Base-by-base conservation (phyloP, 1,140 invertebrate genomes). In the Zaprionus gabonicus region DNA sequence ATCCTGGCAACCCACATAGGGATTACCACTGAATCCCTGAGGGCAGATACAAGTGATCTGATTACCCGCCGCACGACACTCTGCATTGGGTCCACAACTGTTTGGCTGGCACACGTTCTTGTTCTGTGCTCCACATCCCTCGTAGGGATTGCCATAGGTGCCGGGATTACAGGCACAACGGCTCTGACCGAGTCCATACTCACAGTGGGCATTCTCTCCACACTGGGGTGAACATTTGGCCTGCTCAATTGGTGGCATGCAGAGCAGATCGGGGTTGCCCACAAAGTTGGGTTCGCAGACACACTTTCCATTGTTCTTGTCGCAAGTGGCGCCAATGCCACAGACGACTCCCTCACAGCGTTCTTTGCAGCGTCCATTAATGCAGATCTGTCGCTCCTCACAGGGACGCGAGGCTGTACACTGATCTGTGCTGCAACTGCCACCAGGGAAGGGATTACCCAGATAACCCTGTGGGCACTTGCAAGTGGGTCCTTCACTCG, bases 401-500 rank as follows among this genome's bases (percentile, higher is more conserved):
- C 98, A 98, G 3, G 97, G 96, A 27, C 95, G 94, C 1, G 95
- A 94, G 1, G 95, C 93, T 0, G 96, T 97, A 91, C 97, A 98
- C 41, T 97, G 93, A 92, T 97, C 97, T 38, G 96, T 95, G 36
- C 93, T 93, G 92, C 97, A 98, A 41, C 94, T 94, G 34, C 97
- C 97, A 31, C 97, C 97, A 7, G 97, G 96, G 94, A 98, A 98
- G 20, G 97, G 97, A 93, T 98, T 98, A 2, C 97, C 97, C 46
- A 96, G 95, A 87, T 96, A 96, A 38, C 97, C 97, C 91, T 97
- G 96, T 4, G 96, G 94, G 86, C 97, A 98, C 90, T 96, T 96
- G 90, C 97, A 98, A 2, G 97, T 97, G 15, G 97, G 96, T 25
- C 97, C 97, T 38, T 95, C 94, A 64, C 95, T 95, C 27, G 97